Conservation (phyloP, 2,797 vertebrate species). For the Danio aesculapii region DNA sequence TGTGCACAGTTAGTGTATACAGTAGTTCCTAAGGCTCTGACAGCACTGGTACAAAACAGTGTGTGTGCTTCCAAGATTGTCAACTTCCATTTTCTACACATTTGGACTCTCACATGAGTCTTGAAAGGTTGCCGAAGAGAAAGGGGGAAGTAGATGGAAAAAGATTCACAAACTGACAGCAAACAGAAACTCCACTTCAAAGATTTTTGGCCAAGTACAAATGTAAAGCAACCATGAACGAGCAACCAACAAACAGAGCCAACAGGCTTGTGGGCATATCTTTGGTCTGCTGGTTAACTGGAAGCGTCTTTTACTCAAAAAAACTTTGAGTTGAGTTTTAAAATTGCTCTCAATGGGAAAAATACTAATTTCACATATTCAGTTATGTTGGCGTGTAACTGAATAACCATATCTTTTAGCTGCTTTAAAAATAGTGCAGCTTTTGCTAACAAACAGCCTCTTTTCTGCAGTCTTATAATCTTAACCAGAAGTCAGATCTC, state of each 20-base stretch:
- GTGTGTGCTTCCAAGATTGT: background rate
- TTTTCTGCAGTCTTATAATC: background rate
- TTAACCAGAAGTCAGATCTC: background rate
- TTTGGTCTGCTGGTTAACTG: slow-evolving; percentile 9
- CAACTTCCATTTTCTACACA: background rate
- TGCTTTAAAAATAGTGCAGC: background rate
- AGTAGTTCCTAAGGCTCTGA: background rate
- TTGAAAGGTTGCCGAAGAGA: background rate
- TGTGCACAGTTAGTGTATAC: background rate
- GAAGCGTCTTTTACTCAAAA: background rate
- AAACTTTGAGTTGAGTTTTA: too few species aligned
- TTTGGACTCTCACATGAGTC: background rate
- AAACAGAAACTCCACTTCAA: background rate
- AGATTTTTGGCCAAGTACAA: background rate
- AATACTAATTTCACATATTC: background rate
- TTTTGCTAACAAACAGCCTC: background rate
- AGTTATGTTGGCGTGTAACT: background rate
- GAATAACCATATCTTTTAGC: background rate
- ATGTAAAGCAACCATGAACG: background rate
- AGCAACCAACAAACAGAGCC: slow-evolving; percentile 10
- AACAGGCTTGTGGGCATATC: background rate
- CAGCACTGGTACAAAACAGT: background rate
- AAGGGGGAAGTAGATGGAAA: background rate
- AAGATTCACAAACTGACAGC: background rate
- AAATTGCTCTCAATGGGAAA: background rate